Evolutionary conservation across 2,888 invertebrate species (phyloP).

Genomic region (Celastrina argiolus): DNA sequence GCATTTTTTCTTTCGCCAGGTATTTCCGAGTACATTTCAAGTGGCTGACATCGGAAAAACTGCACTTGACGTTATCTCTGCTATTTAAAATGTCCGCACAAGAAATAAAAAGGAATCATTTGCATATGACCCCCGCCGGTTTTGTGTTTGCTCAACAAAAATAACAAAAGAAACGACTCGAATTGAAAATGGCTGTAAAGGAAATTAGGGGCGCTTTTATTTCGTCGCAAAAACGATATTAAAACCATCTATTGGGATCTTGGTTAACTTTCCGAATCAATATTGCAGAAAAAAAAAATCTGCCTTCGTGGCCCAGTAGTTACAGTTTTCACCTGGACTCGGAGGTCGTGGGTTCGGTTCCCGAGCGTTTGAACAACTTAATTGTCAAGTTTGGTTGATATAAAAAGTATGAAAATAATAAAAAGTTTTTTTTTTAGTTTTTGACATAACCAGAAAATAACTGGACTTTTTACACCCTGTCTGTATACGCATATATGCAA

Average conservation of each 20-base stretch:
- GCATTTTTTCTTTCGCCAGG: not conserved
- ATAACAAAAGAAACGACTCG: constrained; percentile 10
- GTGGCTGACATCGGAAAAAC: constrained; percentile 5
- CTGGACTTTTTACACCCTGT: too few relatives aligned
- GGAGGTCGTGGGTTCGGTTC: too few relatives aligned
- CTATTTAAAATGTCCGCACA: constrained; percentile 11
- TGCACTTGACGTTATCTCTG: constrained; percentile 13
- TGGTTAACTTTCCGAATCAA: not conserved
- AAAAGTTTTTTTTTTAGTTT: too few relatives aligned
- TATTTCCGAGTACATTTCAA: constrained; percentile 8
- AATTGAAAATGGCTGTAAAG: constrained; percentile 9
- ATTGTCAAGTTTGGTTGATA: too few relatives aligned
- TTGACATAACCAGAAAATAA: too few relatives aligned
- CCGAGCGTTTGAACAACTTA: too few relatives aligned
- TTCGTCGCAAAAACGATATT: not conserved
- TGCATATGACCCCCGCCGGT: constrained; percentile 9
- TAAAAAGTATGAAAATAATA: too few relatives aligned
- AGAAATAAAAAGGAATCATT: constrained; percentile 14
- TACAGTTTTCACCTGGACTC: too few relatives aligned
- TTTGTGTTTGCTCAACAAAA: constrained; percentile 4
- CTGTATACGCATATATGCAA: too few relatives aligned
- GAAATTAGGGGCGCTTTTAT: not conserved
- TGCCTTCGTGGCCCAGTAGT: not conserved
- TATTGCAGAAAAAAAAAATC: not conserved
- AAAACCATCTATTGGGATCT: not conserved